These are phyloP conservation scores for Argyrosomus regius DNA, from an alignment of 2,797 vertebrate genomes.

Conservation along the genomic window DNA sequence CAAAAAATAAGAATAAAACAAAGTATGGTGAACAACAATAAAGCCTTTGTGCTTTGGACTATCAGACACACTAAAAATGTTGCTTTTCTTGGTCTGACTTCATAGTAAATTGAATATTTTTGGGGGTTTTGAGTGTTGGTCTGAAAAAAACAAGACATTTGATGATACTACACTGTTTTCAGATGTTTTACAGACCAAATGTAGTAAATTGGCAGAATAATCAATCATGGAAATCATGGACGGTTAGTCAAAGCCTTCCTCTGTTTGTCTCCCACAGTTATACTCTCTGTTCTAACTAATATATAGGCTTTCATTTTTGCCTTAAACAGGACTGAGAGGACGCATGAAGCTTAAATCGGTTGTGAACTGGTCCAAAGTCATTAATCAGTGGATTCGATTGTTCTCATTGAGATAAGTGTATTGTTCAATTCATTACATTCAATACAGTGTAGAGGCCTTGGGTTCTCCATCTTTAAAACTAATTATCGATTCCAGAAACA, in stretches of 20 bases:
- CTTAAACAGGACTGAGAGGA: neutral
- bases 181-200: neutral
- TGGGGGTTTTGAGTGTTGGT: neutral
- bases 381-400: conserved; percentile 34
- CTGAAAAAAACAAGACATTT: neutral
- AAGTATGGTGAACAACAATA: no score
- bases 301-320: neutral
- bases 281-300: neutral
- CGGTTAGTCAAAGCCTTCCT: neutral
- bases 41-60: no score
- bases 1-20: no score
- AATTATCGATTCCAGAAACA: conserved; percentile 56
- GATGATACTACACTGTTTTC: neutral
- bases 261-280: neutral
- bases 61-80: no score
- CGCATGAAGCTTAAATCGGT: conserved; percentile 6
- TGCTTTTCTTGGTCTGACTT: neutral
- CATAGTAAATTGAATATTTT: neutral
- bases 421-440: conserved; percentile 37
- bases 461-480: conserved; percentile 39
- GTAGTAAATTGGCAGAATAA: no score
- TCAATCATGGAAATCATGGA: neutral
- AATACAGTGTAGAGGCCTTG: neutral
- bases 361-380: conserved; percentile 9
- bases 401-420: conserved; percentile 44